A percentile compares a stretch with the other conserved stretches of the same genome.
phyloP scores from a whole-genome alignment of 2,113 vertebrate genomes.

The Callorhinus ursinus region DNA sequence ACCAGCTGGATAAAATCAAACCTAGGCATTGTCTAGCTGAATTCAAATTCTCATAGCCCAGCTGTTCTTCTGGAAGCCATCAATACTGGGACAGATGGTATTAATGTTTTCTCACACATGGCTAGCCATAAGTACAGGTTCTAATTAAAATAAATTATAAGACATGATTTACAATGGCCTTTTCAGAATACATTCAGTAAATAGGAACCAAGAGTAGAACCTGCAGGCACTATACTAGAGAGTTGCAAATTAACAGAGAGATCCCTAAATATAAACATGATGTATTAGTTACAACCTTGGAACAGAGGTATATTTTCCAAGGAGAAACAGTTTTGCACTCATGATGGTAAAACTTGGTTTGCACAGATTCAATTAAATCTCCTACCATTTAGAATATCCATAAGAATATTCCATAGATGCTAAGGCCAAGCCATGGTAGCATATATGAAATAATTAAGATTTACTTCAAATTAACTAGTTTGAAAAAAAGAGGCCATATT shows the following conservation, averaged over 20 bases:
- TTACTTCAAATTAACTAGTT: not conserved
- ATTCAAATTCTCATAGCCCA: constrained; percentile 2
- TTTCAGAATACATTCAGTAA: constrained; percentile 27
- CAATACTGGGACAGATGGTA: constrained; percentile 52
- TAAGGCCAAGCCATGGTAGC: not conserved
- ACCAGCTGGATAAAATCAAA: not conserved
- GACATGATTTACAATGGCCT: constrained; percentile 31
- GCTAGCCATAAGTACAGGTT: constrained; percentile 35
- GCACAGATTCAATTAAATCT: not conserved
- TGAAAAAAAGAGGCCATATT: not conserved
- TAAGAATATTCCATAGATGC: not conserved
- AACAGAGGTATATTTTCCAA: not conserved
- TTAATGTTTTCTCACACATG: constrained; percentile 55
- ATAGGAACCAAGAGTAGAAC: constrained; percentile 48
- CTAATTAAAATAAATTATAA: constrained; percentile 69
- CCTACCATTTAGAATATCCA: not conserved
- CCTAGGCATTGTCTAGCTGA: not conserved
- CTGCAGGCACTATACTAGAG: not conserved
- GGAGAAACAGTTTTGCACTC: not conserved
- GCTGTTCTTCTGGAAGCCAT: constrained; percentile 59
- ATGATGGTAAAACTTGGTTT: not conserved
- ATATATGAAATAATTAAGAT: not conserved
- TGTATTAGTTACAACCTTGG: not conserved
- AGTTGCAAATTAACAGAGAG: not conserved
- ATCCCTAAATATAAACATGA: not conserved